Evolutionary conservation across 2,797 vertebrate genomes (phyloP).

Genomic region (Cygnus olor): DNA sequence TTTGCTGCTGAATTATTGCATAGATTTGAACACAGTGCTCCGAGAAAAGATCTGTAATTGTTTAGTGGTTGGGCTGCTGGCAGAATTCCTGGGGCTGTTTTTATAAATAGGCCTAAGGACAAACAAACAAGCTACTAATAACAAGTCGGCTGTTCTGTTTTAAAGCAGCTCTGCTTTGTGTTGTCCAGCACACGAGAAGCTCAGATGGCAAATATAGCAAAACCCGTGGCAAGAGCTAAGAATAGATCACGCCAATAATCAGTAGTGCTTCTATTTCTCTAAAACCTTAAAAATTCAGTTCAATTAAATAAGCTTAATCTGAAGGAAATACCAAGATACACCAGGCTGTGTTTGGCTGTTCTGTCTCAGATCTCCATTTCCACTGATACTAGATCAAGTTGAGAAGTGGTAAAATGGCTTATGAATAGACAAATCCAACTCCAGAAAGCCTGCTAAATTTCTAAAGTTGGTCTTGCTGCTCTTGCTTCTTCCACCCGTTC

Average conservation of each 20-base stretch:
- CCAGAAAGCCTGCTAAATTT: neutral
- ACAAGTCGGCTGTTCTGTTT: slow-evolving; percentile 50
- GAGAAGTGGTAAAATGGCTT: neutral
- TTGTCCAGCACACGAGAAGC: neutral
- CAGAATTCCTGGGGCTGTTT: slow-evolving; percentile 61
- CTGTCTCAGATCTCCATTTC: neutral
- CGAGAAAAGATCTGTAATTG: slow-evolving; percentile 61
- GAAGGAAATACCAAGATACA: neutral
- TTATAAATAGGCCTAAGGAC: slow-evolving; percentile 72
- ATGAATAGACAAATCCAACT: neutral
- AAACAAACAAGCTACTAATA: slow-evolving; percentile 73
- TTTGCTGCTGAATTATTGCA: slow-evolving; percentile 36
- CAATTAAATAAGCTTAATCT: neutral
- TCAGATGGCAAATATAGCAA: slow-evolving; percentile 32
- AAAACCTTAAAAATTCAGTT: neutral
- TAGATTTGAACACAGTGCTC: slow-evolving; percentile 9
- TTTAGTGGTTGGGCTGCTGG: slow-evolving; percentile 57
- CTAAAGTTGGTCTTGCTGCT: neutral
- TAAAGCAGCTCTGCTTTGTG: slow-evolving; percentile 33
- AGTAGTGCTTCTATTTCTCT: neutral
- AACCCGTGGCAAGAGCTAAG: neutral
- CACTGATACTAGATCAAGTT: neutral
- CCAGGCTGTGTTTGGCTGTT: neutral
- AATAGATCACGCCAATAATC: neutral
- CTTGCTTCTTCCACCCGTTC: neutral